Percentiles rank a stretch among this genome's conserved stretches.
These are phyloP conservation scores for Drosophila prosaltans DNA, from an alignment of 1,140 invertebrate species.

Conservation along the genomic window DNA sequence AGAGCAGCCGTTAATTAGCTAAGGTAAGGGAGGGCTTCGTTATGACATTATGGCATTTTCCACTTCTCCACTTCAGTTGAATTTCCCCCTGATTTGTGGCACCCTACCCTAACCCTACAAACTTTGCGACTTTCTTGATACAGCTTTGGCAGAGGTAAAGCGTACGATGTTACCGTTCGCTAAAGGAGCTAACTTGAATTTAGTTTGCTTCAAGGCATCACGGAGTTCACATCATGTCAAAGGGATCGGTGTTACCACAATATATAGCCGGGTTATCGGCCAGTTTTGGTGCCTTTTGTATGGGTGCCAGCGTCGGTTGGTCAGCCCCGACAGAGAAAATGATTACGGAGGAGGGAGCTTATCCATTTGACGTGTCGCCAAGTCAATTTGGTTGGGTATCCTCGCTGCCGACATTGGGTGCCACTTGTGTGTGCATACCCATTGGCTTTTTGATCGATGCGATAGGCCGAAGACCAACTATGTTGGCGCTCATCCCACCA, in stretches of 20 bases:
- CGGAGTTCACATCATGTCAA: slow-evolving; percentile 39
- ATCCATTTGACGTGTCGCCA: slow-evolving; percentile 73
- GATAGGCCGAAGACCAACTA: slow-evolving; percentile 87
- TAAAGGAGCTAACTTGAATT: slow-evolving; percentile 45
- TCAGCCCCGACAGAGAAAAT: slow-evolving; percentile 86
- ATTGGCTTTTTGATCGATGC: slow-evolving; percentile 87
- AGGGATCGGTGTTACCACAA: slow-evolving; percentile 62
- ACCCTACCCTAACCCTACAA: too few species aligned
- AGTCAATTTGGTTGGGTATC: slow-evolving; percentile 68
- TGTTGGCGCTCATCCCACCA: slow-evolving; percentile 87
- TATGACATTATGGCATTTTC: slow-evolving; percentile 24
- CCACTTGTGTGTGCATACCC: slow-evolving; percentile 85
- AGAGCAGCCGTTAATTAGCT: slow-evolving; percentile 39
- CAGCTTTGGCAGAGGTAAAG: not conserved
- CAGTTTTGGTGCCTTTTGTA: slow-evolving; percentile 85
- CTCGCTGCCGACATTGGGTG: slow-evolving; percentile 79
- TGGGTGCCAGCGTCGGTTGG: slow-evolving; percentile 88
- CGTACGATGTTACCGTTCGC: slow-evolving; percentile 19
- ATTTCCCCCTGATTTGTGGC: too few species aligned
- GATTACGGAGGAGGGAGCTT: slow-evolving; percentile 77
- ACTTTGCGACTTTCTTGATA: slow-evolving; percentile 14
- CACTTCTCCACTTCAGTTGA: too few species aligned
- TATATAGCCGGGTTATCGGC: slow-evolving; percentile 81
- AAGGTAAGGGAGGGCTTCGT: slow-evolving; percentile 19
- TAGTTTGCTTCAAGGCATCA: slow-evolving; percentile 20